phyloP scores from a whole-genome alignment of 2,888 invertebrate species.

The Onchidella celtica region DNA sequence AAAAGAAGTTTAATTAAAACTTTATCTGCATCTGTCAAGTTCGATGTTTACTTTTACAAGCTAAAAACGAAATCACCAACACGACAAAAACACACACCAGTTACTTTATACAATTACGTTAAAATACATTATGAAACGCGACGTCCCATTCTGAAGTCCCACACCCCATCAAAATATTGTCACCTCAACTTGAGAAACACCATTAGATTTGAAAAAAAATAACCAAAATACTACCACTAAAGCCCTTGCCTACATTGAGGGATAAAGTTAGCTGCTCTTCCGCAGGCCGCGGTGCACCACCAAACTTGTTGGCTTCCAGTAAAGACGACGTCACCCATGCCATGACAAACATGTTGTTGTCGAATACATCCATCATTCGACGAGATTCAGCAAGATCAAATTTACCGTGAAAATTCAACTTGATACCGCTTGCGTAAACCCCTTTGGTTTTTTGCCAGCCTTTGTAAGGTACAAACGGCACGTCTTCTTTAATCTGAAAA shows the following conservation, averaged over 20 bases:
- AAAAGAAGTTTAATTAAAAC: too few relatives aligned
- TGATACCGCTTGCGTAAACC: constrained; percentile 70
- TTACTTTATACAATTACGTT: too few relatives aligned
- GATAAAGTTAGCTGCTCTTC: constrained; percentile 48
- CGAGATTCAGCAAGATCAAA: constrained; percentile 62
- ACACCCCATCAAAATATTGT: too few relatives aligned
- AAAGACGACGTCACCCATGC: constrained; percentile 70
- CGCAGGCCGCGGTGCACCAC: constrained; percentile 47
- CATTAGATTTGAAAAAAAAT: neutral
- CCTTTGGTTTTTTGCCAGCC: constrained; percentile 67
- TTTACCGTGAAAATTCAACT: constrained; percentile 68
- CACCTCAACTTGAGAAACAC: too few relatives aligned
- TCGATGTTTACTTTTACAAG: too few relatives aligned
- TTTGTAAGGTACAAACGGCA: constrained; percentile 58
- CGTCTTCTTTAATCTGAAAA: constrained; percentile 35
- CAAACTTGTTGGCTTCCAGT: constrained; percentile 66
- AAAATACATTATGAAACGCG: too few relatives aligned
- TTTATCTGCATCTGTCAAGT: too few relatives aligned
- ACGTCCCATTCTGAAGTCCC: too few relatives aligned
- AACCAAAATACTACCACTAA: neutral
- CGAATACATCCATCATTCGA: constrained; percentile 64
- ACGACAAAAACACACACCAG: too few relatives aligned
- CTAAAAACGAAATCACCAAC: too few relatives aligned
- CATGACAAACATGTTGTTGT: constrained; percentile 76
- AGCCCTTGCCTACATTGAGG: constrained; percentile 38